Evolutionary conservation across 1,140 invertebrate genomes (phyloP), one percentile per base, ranked within the genome.

Genomic region (Carposina sasakii): DNA sequence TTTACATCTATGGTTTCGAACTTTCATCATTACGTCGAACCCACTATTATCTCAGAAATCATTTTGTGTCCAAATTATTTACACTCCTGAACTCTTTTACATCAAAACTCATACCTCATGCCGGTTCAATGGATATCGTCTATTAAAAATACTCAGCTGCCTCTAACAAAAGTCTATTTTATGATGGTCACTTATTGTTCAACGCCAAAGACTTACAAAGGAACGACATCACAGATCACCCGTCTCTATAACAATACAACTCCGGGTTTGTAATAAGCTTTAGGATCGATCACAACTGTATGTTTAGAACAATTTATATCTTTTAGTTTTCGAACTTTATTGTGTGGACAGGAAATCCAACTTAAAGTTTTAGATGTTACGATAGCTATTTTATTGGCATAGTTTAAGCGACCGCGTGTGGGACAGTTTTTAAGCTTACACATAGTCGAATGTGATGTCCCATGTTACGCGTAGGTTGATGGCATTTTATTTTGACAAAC

Each of bases 171-270:
- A 52, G 60, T 45, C 56, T 63, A 65, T 72, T 65, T 64, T n/a
- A 58, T 67, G 60, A 73, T 76, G 77, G 77, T 76, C 78, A 77
- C 58, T 69, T 70, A 76, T 82, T 82, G 78, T 82, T 76, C 69
- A 65, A 72, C 62, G 59, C 48, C 55, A 45, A 55, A 46, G 46
- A 48, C 48, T 41, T 61, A 77, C 72, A 81, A 79, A 70, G 62
- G 57, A n/a, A 44, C 47, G 47, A 77, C 69, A 76, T 68, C 72
- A 70, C 58, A 65, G 66, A 74, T 76, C 70, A 68, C 60, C 65
- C 66, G 60, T 65, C 72, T 63, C 59, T 43, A n/a, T 41, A 46
- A 59, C 60, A 71, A 81, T 71, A 76, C 72, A 71, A 70, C 58
- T 41, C 60, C 50, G 67, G 62, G 68, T 73, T 73, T 76, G 67